Base-by-base conservation (phyloP, 2,888 invertebrate genomes). In the Agriopis marginaria region DNA sequence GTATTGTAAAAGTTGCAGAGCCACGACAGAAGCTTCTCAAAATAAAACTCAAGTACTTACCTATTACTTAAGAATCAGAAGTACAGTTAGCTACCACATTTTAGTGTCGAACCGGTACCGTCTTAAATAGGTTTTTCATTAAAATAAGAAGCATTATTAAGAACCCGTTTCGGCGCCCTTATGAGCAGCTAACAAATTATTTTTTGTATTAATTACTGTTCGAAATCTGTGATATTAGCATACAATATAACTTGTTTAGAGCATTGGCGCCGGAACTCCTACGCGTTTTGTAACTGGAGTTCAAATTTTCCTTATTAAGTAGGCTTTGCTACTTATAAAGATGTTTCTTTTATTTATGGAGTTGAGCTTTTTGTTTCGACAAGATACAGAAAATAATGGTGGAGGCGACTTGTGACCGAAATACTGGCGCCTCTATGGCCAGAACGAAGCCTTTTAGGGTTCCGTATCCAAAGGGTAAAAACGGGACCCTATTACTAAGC, bases 141-240 rank as follows among this genome's bases (percentile, higher is more conserved):
- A 75, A 72, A 77, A 74, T 70, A 66, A 75, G 77, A 76, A 76
- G 79, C 75, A 78, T 79, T 78, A 80, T 79, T 70, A 78, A 73
- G 75, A 86, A 86, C 89, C 83, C 81, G 89, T 88, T 82, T 81
- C 86, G 85, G 82, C 79, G 71, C 80, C 82, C 80, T 85, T 87
- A 86, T 81, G 80, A 84, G 82, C 85, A 77, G 85, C 86, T 85
- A 82, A 83, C 82, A 88, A 85, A 84, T 80, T 79, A 84, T 87
- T 85, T 87, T 89, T 85, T 90, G 82, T 84, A 83, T 86, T 90
- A 88, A 90, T 92, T 89, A 89, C 88, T 88, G 89, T 92, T 91
- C 87, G 73, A 89, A 86, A 84, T 86, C 80, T 83, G 83, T 74
- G 76, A 80, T 83, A 90, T 90, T 90, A 87, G 88, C 93, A 93